Conservation (phyloP, 2,888 invertebrate genomes). For the Chrysomela aeneicollis region DNA sequence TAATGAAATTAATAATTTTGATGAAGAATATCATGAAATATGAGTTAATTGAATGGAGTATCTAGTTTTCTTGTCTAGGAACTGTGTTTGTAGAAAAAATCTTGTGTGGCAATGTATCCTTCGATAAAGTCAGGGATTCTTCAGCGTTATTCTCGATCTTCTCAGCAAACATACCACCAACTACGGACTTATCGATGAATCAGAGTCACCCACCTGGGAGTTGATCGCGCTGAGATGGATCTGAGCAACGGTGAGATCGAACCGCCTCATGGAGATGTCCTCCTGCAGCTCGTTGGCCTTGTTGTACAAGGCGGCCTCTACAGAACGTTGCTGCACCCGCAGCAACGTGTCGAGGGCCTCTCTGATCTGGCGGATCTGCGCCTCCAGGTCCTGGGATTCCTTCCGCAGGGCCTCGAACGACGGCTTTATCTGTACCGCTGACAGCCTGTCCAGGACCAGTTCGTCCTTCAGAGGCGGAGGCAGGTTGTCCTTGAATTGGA, state of each 20-base stretch:
- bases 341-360: conserved; percentile 85
- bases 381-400: conserved; percentile 83
- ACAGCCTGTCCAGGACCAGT: conserved; percentile 80
- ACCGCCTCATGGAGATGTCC: conserved; percentile 92
- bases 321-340: conserved; percentile 78
- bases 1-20: too few relatives aligned
- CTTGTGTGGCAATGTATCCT: too few relatives aligned
- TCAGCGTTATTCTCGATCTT: too few relatives aligned
- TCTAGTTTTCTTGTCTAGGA: too few relatives aligned
- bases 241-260: conserved; percentile 91
- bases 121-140: too few relatives aligned
- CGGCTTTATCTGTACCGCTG: conserved; percentile 74
- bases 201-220: conserved; percentile 84
- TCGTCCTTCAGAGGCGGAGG: conserved; percentile 83
- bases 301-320: conserved; percentile 85
- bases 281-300: conserved; percentile 96
- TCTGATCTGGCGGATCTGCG: conserved; percentile 87
- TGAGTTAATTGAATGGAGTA: too few relatives aligned
- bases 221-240: conserved; percentile 88
- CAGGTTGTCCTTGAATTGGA: conserved; percentile 67
- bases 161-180: too few relatives aligned
- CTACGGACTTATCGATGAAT: too few relatives aligned
- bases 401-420: conserved; percentile 81
- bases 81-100: too few relatives aligned
- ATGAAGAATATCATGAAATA: too few relatives aligned